Evolutionary conservation across 2,113 vertebrate species (phyloP).

Genomic region (Oncorhynchus clarkii): DNA sequence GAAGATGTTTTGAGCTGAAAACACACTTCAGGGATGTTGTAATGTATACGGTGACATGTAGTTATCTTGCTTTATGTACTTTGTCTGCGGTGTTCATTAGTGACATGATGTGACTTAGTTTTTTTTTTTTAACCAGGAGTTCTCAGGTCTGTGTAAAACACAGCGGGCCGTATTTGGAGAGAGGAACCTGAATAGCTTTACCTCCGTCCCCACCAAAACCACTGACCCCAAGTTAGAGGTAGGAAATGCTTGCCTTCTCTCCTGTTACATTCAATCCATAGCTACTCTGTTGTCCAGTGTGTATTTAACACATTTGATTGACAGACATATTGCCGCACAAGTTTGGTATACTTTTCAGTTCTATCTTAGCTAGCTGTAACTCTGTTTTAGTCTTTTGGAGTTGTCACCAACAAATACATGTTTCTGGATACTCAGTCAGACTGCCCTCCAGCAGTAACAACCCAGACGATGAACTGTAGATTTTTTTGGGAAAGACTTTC

Average conservation of each 20-base stretch:
- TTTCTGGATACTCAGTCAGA: too few species aligned
- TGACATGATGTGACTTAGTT: conserved; percentile 29
- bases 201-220: conserved; percentile 67
- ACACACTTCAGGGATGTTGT: not conserved
- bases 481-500: not conserved
- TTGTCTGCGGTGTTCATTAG: not conserved
- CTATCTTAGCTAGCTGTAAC: too few species aligned
- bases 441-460: too few species aligned
- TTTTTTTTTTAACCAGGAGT: conserved; percentile 76
- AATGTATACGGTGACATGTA: not conserved
- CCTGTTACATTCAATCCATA: not conserved
- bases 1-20: too few species aligned
- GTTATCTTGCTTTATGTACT: not conserved
- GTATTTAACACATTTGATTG: too few species aligned
- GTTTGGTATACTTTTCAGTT: too few species aligned
- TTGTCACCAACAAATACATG: too few species aligned
- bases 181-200: conserved; percentile 88
- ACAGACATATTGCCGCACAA: too few species aligned
- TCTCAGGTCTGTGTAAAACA: conserved; percentile 71
- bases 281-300: too few species aligned
- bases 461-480: too few species aligned
- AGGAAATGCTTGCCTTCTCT: conserved; percentile 6
- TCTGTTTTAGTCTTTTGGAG: too few species aligned
- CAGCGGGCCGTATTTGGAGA: conserved; percentile 92
- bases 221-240: conserved; percentile 76